Conservation (phyloP, 2,797 vertebrate genomes). For the Sardinella longiceps region DNA sequence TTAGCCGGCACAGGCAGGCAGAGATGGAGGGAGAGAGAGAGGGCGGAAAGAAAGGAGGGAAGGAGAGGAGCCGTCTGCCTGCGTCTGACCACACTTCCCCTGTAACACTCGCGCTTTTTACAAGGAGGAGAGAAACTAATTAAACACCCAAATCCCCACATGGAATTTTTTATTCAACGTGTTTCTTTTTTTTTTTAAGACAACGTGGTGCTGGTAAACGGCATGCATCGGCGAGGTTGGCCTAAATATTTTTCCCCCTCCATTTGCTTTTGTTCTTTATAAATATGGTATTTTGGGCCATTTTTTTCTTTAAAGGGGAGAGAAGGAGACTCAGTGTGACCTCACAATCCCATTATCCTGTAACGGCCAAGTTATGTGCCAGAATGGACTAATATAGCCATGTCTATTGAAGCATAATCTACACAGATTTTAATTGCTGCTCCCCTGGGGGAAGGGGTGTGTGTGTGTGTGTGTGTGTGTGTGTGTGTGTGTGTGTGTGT, state of each 20-base stretch:
- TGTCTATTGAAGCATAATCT: slow-evolving; percentile 26
- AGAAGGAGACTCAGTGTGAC: not conserved
- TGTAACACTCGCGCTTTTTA: not conserved
- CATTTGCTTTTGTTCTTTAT: slow-evolving; percentile 3
- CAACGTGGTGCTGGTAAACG: not conserved
- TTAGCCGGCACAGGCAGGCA: not conserved
- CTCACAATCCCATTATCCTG: slow-evolving; percentile 13
- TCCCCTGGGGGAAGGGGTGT: slow-evolving; percentile 15
- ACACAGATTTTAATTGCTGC: slow-evolving; percentile 26
- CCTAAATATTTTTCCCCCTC: not conserved
- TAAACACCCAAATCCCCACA: slow-evolving; percentile 16
- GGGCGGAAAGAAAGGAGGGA: not conserved
- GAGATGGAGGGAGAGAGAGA: not conserved
- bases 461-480: slow-evolving; percentile 30
- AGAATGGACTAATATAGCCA: slow-evolving; percentile 21
- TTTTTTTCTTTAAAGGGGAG: slow-evolving; percentile 14
- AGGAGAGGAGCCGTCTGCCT: not conserved
- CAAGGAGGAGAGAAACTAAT: slow-evolving; percentile 20
- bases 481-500: slow-evolving; percentile 22
- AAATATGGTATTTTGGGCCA: not conserved
- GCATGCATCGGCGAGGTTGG: not conserved
- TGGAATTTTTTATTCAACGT: not conserved
- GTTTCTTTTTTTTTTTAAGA: slow-evolving; percentile 2
- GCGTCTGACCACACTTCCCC: not conserved
- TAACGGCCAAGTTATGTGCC: slow-evolving; percentile 22